Percentiles rank a stretch among this genome's conserved stretches.
phyloP scores from a whole-genome alignment of 2,797 vertebrate genomes.

The Parotocinclus haroldoi region DNA sequence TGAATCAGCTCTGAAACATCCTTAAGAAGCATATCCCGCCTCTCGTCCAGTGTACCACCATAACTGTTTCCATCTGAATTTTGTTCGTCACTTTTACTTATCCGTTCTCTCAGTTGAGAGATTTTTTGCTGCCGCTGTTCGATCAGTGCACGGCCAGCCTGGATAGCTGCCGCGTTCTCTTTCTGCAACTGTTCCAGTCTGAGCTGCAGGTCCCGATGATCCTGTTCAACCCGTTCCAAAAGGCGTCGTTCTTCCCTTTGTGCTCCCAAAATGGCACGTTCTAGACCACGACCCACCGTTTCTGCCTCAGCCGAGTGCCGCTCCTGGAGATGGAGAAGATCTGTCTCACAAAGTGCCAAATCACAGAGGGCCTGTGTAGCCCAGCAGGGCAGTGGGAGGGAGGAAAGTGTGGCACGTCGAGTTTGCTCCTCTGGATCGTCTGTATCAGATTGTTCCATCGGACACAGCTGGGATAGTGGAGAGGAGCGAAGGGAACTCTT shows the following conservation, averaged over 20 bases:
- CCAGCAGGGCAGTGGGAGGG: conserved; percentile 60
- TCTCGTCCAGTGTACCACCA: conserved; percentile 34
- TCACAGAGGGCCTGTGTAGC: conserved; percentile 57
- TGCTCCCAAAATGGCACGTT: conserved; percentile 66
- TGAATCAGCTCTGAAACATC: conserved; percentile 64
- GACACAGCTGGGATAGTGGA: conserved; percentile 40
- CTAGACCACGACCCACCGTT: conserved; percentile 56
- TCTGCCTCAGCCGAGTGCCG: conserved; percentile 58
- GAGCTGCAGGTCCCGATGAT: conserved; percentile 66
- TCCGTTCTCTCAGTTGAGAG: conserved; percentile 55
- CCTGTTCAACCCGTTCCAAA: conserved; percentile 71
- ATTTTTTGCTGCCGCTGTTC: conserved; percentile 64
- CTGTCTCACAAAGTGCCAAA: conserved; percentile 60
- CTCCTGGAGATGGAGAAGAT: conserved; percentile 59
- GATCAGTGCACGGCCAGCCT: conserved; percentile 58
- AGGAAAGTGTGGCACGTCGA: conserved; percentile 23
- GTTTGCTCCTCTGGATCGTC: conserved; percentile 41
- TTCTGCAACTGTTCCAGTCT: conserved; percentile 66
- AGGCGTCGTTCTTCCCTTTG: conserved; percentile 67
- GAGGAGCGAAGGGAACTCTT: conserved; percentile 45
- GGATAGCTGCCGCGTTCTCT: conserved; percentile 63
- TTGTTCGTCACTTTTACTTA: conserved; percentile 50
- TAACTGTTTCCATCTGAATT: conserved; percentile 30
- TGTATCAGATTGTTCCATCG: conserved; percentile 40
- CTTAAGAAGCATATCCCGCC: conserved; percentile 51